Evolutionary conservation across 1,140 invertebrate genomes (phyloP), one percentile per base, ranked within the genome.

Genomic region (Drosophila gunungcola): DNA sequence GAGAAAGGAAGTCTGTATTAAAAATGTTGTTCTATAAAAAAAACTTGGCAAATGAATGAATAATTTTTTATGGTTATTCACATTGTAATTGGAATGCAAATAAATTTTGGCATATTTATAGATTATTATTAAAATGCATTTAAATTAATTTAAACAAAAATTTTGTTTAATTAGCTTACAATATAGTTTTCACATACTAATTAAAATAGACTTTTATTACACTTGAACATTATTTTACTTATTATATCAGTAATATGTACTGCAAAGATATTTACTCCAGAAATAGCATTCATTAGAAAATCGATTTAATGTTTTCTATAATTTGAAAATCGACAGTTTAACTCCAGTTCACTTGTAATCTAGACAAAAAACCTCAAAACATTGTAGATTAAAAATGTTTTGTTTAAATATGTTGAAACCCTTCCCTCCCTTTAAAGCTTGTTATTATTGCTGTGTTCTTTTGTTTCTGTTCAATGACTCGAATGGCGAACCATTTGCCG

Each of bases 391-490:
- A 16, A n/a, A 16, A n/a, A 57, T 21, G 12, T 29, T 6, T 7
- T 62, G 12, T 41, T 34, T 6, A 21, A 27, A 52, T 25, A 11
- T 41, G 25, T 9, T 4, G 1, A 3, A 9, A 12, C 21, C 21
- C 16, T 56, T 6, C 12, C 29, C 7, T 5, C 29, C 29, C 6
- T 12, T 10, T 2, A 25, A 58, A 25, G 9, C n/a, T 9, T 6
- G 6, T 6, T 3, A 32, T 34, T 42, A 13, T 12, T 5, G 11
- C 29, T 43, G 27, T 13, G 9, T 4, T 11, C 16, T 34, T 60
- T 42, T 60, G 27, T 13, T 49, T 21, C 45, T 69, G 41, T 13
- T 46, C 61, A 65, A 51, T 52, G 64, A 65, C 61, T 61, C 41
- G 21, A 68, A 46, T 65, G n/a, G 38, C 16, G 64, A 68, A 68